Conservation (phyloP, 2,113 vertebrate genomes). For the Microcebus murinus region DNA sequence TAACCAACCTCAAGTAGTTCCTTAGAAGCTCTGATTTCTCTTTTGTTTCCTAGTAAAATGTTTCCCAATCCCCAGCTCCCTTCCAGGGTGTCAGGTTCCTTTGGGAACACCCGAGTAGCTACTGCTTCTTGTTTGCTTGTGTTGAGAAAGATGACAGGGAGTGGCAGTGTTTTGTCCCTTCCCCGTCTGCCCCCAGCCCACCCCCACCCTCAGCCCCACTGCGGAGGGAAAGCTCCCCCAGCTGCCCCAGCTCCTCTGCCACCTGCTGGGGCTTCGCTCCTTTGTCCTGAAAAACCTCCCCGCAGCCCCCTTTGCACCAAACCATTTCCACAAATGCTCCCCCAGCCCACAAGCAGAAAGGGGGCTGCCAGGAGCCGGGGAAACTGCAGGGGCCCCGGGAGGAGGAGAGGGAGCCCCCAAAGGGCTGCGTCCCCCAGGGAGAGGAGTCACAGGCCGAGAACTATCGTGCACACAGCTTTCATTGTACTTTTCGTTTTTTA, state of each 20-base stretch:
- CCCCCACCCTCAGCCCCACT: not conserved
- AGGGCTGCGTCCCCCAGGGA: accelerated
- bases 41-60: not conserved
- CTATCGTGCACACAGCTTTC: not conserved
- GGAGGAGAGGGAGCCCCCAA: too few species aligned
- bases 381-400: not conserved
- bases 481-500: not conserved
- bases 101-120: not conserved
- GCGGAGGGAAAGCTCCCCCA: not conserved
- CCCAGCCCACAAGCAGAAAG: not conserved
- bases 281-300: not conserved
- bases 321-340: not conserved
- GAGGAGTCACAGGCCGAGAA: not conserved
- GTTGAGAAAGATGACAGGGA: not conserved
- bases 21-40: not conserved
- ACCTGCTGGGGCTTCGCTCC: not conserved
- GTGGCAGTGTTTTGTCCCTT: too few species aligned
- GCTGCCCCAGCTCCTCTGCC: not conserved
- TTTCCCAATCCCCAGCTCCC: not conserved
- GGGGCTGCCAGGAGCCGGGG: too few species aligned
- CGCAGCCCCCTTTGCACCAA: not conserved
- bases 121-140: not conserved
- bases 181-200: not conserved
- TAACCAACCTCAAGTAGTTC: not conserved
- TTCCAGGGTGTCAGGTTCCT: not conserved